A percentile compares a stretch with the other conserved stretches of the same genome.
These are phyloP conservation scores for Pipa parva DNA, from an alignment of 2,113 vertebrate species.

Conservation along the genomic window DNA sequence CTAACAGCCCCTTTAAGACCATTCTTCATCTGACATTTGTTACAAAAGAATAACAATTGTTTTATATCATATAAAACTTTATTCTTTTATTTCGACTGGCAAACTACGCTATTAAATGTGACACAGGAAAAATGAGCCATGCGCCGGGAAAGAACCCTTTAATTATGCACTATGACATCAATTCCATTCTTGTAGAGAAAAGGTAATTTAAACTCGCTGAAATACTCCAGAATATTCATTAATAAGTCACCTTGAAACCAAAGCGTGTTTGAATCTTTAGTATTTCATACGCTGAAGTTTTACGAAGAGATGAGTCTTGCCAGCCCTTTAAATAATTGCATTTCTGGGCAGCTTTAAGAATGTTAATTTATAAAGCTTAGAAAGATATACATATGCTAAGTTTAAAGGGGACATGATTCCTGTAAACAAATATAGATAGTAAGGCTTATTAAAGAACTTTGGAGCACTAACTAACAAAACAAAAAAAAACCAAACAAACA, in stretches of 20 bases:
- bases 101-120: conserved; percentile 14
- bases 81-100: background rate
- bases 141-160: background rate
- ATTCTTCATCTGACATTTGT: background rate
- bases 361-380: background rate
- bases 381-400: background rate
- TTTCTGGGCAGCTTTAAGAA: background rate
- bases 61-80: background rate
- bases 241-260: conserved; percentile 28
- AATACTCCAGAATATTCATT: background rate
- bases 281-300: conserved; percentile 18
- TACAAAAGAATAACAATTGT: background rate
- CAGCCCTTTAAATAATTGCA: conserved; percentile 29
- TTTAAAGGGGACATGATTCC: no score
- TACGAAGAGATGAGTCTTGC: conserved; percentile 17
- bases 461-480: no score
- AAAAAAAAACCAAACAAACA: no score
- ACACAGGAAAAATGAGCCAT: conserved; percentile 7
- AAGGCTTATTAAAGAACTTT: no score
- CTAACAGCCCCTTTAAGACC: background rate
- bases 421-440: no score
- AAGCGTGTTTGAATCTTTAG: conserved; percentile 5
- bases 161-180: conserved; percentile 25
- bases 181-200: conserved; percentile 15
- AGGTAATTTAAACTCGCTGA: conserved; percentile 11